phyloP scores from a whole-genome alignment of 2,797 vertebrate genomes.

The Semaprochilodus insignis region DNA sequence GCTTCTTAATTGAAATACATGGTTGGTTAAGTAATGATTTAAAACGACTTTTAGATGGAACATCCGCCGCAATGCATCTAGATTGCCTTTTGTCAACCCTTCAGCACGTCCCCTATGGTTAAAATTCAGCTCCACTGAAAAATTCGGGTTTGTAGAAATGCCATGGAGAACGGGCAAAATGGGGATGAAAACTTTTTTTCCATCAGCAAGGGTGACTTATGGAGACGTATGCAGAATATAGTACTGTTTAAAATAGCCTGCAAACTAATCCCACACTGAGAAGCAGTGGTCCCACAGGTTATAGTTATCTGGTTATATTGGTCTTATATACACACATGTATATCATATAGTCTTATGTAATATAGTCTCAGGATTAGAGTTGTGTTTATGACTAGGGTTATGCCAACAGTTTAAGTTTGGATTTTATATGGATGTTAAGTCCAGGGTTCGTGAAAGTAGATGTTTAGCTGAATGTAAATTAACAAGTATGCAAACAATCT shows the following conservation, averaged over 20 bases:
- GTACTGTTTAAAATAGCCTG: not conserved
- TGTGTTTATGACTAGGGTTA: no score
- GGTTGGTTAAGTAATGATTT: slow-evolving; percentile 6
- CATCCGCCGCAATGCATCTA: not conserved
- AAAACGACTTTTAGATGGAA: not conserved
- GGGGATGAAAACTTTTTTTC: not conserved
- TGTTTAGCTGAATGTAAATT: no score
- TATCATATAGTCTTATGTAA: no score
- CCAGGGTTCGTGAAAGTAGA: no score
- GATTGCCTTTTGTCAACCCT: slow-evolving; percentile 1
- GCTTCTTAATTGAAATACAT: not conserved
- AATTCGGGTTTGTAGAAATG: not conserved
- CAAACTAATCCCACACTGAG: not conserved
- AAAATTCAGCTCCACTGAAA: not conserved
- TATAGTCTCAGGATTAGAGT: no score
- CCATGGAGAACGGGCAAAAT: not conserved
- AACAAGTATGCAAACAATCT: no score
- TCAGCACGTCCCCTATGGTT: not conserved
- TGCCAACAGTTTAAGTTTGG: no score
- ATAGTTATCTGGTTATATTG: no score
- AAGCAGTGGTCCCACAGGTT: not conserved
- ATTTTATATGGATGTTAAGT: no score
- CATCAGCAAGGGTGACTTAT: no score
- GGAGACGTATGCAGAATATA: not conserved
- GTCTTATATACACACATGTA: no score